Evolutionary conservation across 2,797 vertebrate species (phyloP).

Genomic region (Thunnus albacares): DNA sequence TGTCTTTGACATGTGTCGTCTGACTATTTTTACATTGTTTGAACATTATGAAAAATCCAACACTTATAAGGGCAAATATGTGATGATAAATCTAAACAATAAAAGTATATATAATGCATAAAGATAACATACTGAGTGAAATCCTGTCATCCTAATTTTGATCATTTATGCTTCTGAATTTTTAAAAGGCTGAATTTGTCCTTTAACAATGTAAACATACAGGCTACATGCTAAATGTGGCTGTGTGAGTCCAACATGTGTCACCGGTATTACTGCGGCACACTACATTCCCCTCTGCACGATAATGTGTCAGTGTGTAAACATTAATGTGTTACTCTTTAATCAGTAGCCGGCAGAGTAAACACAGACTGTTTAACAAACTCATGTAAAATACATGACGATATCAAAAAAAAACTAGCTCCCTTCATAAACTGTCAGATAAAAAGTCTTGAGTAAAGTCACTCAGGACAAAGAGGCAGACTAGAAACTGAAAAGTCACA

Average conservation of each 20-base stretch:
- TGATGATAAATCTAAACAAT: not conserved
- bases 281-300: not conserved
- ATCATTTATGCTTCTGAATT: not conserved
- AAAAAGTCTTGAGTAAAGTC: not conserved
- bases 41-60: not conserved
- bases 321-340: slow-evolving; percentile 48
- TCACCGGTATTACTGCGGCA: not conserved
- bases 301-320: slow-evolving; percentile 11
- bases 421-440: not conserved
- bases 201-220: not conserved
- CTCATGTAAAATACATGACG: not conserved
- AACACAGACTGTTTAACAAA: slow-evolving; percentile 49
- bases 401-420: no score
- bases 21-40: not conserved
- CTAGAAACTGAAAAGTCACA: not conserved
- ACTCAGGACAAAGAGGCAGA: not conserved
- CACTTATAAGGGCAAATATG: not conserved
- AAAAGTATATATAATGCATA: no score
- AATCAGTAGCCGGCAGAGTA: slow-evolving; percentile 46
- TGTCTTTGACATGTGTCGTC: not conserved
- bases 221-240: not conserved
- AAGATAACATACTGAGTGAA: no score
- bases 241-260: no score
- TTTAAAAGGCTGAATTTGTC: not conserved
- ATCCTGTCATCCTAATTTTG: not conserved